A percentile compares a stretch with the other conserved stretches of the same genome.
Evolutionary conservation across 2,797 vertebrate species (phyloP).

Genomic region (Gastrophryne carolinensis): DNA sequence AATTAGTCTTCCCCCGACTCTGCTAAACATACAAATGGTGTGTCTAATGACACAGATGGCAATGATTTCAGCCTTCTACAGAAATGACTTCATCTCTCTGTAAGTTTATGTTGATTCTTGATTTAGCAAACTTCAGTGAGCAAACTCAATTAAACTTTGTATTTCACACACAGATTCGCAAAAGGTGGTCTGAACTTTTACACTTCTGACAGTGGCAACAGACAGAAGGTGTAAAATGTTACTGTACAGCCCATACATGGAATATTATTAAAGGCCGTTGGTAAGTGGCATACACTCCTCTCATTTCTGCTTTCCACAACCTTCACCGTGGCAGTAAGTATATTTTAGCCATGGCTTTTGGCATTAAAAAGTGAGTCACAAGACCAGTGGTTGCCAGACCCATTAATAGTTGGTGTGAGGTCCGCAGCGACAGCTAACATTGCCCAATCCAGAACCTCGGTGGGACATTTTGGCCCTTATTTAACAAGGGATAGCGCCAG

Average conservation of each 20-base stretch:
- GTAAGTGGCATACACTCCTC: too few relatives aligned
- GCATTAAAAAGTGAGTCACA: too few relatives aligned
- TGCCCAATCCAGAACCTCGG: too few relatives aligned
- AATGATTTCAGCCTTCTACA: constrained; percentile 21
- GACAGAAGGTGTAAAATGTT: not conserved
- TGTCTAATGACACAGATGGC: constrained; percentile 41
- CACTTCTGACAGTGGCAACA: not conserved
- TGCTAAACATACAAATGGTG: constrained; percentile 39
- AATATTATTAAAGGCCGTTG: too few relatives aligned
- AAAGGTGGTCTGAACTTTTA: constrained; percentile 31
- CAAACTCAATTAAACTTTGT: constrained; percentile 30
- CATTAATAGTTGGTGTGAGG: too few relatives aligned
- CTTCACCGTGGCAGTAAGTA: too few relatives aligned
- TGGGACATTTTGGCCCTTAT: too few relatives aligned
- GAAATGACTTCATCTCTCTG: constrained; percentile 46
- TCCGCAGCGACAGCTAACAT: too few relatives aligned
- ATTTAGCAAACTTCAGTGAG: constrained; percentile 39
- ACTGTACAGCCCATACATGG: not conserved
- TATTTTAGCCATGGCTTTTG: too few relatives aligned
- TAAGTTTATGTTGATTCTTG: constrained; percentile 40
- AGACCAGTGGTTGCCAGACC: too few relatives aligned
- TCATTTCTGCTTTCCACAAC: too few relatives aligned
- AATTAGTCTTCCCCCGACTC: constrained; percentile 14
- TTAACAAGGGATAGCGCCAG: too few relatives aligned
- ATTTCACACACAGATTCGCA: not conserved